Percentiles rank a stretch among this genome's conserved stretches.
Evolutionary conservation across 2,113 vertebrate species (phyloP).

Genomic region (Castor canadensis): DNA sequence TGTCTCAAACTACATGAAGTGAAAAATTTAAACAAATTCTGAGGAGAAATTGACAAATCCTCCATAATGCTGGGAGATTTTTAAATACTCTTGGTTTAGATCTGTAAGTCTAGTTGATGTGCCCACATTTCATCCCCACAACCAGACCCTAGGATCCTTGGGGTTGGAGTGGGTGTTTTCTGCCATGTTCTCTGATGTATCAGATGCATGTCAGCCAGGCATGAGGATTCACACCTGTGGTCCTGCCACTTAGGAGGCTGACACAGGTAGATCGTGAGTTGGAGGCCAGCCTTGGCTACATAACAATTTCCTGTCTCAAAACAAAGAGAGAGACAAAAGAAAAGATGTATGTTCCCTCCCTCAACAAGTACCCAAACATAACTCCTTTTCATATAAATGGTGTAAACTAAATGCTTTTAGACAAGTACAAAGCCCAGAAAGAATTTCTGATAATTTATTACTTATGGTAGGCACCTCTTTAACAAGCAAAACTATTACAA

Average conservation of each 20-base stretch:
- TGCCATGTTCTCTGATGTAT: not conserved
- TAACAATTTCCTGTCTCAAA: too few relatives aligned
- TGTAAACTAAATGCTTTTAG: not conserved
- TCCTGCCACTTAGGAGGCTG: too few relatives aligned
- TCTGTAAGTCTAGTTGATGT: not conserved
- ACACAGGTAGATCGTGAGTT: too few relatives aligned
- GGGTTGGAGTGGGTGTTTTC: not conserved
- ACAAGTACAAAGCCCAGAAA: constrained; percentile 14
- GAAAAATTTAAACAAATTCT: constrained; percentile 12
- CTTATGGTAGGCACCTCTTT: not conserved
- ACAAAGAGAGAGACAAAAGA: too few relatives aligned
- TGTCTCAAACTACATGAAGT: not conserved
- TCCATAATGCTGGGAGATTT: not conserved
- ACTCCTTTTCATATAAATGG: not conserved
- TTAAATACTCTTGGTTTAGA: not conserved
- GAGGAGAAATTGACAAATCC: constrained; percentile 14
- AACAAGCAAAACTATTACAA: constrained; percentile 46
- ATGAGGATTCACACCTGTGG: too few relatives aligned
- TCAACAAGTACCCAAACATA: not conserved
- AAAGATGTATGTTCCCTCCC: not conserved
- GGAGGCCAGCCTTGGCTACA: too few relatives aligned
- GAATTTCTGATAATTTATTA: constrained; percentile 25
- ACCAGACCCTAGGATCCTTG: not conserved
- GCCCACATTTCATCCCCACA: not conserved
- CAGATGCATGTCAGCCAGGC: not conserved